Conservation (phyloP, 2,113 vertebrate genomes). For the Pelvicachromis taeniatus region DNA sequence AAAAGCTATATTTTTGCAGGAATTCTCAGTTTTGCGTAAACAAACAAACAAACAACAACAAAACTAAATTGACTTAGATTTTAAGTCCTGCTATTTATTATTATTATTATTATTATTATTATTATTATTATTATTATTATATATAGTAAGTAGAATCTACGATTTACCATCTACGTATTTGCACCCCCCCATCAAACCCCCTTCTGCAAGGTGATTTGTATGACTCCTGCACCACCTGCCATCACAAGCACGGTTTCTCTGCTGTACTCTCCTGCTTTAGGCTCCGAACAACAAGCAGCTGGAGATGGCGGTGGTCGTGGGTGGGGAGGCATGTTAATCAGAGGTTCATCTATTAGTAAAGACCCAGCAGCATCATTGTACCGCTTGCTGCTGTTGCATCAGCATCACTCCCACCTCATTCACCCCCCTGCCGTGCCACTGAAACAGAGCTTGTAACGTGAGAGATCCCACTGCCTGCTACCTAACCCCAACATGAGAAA, state of each 20-base stretch:
- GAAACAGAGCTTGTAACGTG: constrained; percentile 65
- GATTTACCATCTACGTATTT: neutral
- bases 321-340: constrained; percentile 55
- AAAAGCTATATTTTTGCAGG: neutral
- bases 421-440: constrained; percentile 1
- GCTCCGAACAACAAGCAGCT: neutral
- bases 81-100: neutral
- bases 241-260: neutral
- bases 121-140: no score
- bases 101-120: neutral
- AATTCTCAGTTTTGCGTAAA: neutral
- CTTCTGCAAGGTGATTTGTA: neutral
- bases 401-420: neutral
- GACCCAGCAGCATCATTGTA: constrained; percentile 34
- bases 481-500: constrained; percentile 13
- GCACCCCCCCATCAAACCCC: neutral
- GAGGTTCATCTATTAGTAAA: constrained; percentile 71
- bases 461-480: constrained; percentile 43
- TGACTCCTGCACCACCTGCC: neutral
- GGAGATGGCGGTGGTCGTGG: neutral
- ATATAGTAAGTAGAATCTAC: neutral
- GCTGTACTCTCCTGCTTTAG: neutral
- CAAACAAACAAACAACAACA: neutral
- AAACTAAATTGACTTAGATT: neutral
- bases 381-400: neutral